phyloP scores from a whole-genome alignment of 2,113 vertebrate species.

The Paradisaea rubra region DNA sequence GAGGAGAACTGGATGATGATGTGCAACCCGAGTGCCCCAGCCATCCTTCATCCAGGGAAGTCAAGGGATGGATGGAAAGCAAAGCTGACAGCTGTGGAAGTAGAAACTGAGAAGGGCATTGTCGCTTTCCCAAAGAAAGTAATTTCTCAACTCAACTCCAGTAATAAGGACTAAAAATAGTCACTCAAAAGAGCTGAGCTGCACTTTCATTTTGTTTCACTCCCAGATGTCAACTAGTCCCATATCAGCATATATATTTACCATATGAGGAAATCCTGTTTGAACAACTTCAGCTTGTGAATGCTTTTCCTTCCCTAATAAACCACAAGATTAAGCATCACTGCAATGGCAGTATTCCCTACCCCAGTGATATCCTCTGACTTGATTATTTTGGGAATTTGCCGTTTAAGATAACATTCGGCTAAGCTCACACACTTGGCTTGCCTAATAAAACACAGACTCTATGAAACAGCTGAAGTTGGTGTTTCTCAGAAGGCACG shows the following conservation, averaged over 20 bases:
- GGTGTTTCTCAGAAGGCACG: neutral
- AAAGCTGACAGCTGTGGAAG: neutral
- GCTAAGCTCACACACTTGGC: neutral
- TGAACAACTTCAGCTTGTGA: neutral
- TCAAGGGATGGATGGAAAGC: neutral
- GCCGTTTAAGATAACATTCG: neutral
- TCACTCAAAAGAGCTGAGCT: neutral
- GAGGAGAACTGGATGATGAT: accelerated
- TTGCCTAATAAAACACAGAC: neutral
- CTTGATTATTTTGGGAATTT: neutral
- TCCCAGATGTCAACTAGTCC: neutral
- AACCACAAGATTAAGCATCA: neutral
- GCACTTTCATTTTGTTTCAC: slow-evolving; percentile 1
- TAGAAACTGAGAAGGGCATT: accelerated
- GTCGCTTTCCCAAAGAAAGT: neutral
- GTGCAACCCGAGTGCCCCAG: accelerated
- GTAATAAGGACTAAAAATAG: neutral
- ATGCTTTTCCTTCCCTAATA: neutral
- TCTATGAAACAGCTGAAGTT: neutral
- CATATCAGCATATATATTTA: neutral
- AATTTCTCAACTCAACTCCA: neutral
- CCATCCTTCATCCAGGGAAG: neutral
- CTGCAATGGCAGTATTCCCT: neutral
- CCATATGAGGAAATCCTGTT: neutral
- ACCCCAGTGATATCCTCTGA: neutral